Evolutionary conservation across 1,140 invertebrate species (phyloP).

Genomic region (Hesperophylax magnus): DNA sequence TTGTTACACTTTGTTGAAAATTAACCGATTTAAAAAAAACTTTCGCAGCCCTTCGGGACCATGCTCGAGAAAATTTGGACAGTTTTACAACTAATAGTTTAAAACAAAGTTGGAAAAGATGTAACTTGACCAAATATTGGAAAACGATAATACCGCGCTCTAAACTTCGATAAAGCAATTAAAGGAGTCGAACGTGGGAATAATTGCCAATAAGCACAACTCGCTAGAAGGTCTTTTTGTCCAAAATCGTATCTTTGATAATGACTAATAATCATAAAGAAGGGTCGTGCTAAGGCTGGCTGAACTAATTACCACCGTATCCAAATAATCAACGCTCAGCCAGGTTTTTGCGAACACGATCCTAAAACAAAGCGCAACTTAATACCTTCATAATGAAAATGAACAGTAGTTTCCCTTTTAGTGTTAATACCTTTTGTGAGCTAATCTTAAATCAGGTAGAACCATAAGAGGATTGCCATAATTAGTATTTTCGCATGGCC

Average conservation of each 20-base stretch:
- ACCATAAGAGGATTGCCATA: not conserved
- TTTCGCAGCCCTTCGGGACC: too few relatives aligned
- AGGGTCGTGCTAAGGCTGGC: not conserved
- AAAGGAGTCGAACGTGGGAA: slow-evolving; percentile 8
- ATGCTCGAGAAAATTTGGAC: not conserved
- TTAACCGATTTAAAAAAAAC: not conserved
- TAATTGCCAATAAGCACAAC: slow-evolving; percentile 17
- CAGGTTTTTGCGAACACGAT: not conserved
- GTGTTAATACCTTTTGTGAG: not conserved
- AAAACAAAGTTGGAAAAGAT: not conserved
- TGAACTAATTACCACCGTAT: not conserved
- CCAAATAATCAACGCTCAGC: not conserved
- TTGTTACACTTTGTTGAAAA: too few relatives aligned
- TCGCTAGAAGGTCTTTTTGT: not conserved
- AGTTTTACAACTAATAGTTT: not conserved
- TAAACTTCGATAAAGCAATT: slow-evolving; percentile 23
- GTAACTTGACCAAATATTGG: slow-evolving; percentile 10
- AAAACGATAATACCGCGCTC: slow-evolving; percentile 2
- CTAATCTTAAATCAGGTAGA: not conserved
- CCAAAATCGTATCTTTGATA: slow-evolving; percentile 4
- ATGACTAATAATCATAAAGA: not conserved
- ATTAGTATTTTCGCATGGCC: slow-evolving; percentile 5
- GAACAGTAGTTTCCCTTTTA: not conserved
- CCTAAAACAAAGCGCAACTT: not conserved
- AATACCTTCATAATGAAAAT: not conserved